Evolutionary conservation across 2,888 invertebrate species (phyloP), one percentile per base, ranked within the genome.

Genomic region (Resseliella maxima): DNA sequence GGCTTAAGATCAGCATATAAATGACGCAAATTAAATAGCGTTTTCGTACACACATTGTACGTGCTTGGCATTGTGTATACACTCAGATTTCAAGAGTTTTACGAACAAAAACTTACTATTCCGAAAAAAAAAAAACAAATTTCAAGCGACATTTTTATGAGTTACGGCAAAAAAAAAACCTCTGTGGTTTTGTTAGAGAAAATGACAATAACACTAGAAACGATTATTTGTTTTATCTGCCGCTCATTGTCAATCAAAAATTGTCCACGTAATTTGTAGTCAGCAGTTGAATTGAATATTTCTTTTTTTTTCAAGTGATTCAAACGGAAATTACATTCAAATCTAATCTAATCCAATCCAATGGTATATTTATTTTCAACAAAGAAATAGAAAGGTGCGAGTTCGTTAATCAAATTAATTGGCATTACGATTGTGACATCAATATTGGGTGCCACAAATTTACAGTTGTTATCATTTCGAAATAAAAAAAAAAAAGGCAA

Each of bases 71-170:
- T 50, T 50, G 2, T 15, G 2, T 18, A 15, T 50, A 15, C 46
- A 18, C 46, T 41, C 12, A 50, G 46, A 50, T 50, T 50, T 50
- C 1, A 18, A 50, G 46, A 15, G 46, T 50, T 50, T 24, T 59
- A 10, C 31, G 72, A 31, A 72, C 72, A 24, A 15, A 24, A 59
- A n/a, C 24, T 41, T 15, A 59, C 59, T 31, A 72, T 72, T 31
- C 72, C 31, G 18, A 72, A 72, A 72, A n/a, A n/a, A n/a, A n/a
- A n/a, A n/a, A n/a, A 59, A n/a, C 12, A 41, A 41, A 41, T 41
- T 27, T 59, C 31, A 72, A 72, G 72, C 72, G 72, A 72, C 72
- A 31, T 72, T 72, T 72, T 72, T 72, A 72, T 72, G 72, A 15
- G 31, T 72, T 72, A 15, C 31, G n/a, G 72, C 72, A 72, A 72